Conservation (phyloP, 1,140 invertebrate genomes). For the Musca domestica region DNA sequence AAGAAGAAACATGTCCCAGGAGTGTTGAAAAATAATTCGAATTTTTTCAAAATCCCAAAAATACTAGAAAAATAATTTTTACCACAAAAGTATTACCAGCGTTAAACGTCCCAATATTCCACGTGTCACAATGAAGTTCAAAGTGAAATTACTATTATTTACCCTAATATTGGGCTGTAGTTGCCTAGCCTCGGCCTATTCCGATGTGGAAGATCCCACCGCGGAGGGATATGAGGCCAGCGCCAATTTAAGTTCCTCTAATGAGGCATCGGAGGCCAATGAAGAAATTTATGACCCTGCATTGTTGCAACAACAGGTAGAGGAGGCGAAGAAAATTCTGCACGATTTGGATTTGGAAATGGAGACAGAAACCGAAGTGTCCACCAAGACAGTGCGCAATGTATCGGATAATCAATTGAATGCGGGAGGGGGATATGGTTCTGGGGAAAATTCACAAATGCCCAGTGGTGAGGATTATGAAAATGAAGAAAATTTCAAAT, state of each 20-base stretch:
- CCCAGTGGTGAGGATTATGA: slow-evolving; percentile 33
- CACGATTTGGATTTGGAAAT: slow-evolving; percentile 25
- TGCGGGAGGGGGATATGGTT: no score
- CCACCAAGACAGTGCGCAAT: slow-evolving; percentile 15
- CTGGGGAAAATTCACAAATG: slow-evolving; percentile 27
- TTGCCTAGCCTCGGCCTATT: not conserved
- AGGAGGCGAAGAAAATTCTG: slow-evolving; percentile 29
- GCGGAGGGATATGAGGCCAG: not conserved
- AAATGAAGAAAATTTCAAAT: slow-evolving; percentile 11
- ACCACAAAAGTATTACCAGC: not conserved
- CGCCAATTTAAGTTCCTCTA: not conserved
- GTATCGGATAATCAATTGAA: slow-evolving; percentile 17
- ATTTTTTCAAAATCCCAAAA: no score
- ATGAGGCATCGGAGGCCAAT: not conserved
- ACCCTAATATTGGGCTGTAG: not conserved
- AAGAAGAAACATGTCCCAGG: no score
- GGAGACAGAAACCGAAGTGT: slow-evolving; percentile 26
- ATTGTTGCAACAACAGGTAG: slow-evolving; percentile 33
- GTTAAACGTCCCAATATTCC: not conserved
- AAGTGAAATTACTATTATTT: not conserved
- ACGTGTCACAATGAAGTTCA: not conserved
- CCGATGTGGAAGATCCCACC: not conserved
- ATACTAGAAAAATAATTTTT: not conserved
- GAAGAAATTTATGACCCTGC: slow-evolving; percentile 43
- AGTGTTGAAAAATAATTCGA: no score